Percentiles rank a stretch among this genome's conserved stretches.
phyloP scores from a whole-genome alignment of 2,888 invertebrate species.

The Dynastes grantii region DNA sequence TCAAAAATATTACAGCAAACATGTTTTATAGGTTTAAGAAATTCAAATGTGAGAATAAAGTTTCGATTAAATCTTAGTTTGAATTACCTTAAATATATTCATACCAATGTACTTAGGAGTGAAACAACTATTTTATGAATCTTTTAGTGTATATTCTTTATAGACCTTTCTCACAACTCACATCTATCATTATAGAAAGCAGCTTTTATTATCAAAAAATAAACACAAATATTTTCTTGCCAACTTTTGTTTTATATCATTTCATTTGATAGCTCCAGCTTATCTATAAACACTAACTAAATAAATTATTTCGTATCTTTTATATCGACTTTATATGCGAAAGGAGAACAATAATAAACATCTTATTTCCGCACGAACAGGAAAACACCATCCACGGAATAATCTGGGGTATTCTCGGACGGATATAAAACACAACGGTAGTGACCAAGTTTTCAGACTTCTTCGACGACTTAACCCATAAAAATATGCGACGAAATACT shows the following conservation, averaged over 20 bases:
- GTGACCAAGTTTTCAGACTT: slow-evolving; percentile 36
- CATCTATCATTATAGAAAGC: neutral
- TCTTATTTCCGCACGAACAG: slow-evolving; percentile 24
- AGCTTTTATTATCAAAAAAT: neutral
- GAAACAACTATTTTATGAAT: too few relatives aligned
- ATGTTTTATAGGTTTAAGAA: neutral
- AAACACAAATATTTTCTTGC: neutral
- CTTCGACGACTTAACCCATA: slow-evolving; percentile 28
- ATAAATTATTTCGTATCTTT: slow-evolving; percentile 12
- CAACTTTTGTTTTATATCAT: neutral
- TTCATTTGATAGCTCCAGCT: neutral
- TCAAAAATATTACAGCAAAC: too few relatives aligned
- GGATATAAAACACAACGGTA: slow-evolving; percentile 15
- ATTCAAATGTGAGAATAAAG: neutral
- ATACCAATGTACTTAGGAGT: too few relatives aligned
- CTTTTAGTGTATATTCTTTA: neutral
- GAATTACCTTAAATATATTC: too few relatives aligned
- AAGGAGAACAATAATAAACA: slow-evolving; percentile 34
- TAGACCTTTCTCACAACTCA: neutral
- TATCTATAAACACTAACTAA: slow-evolving; percentile 3
- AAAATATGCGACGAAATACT: slow-evolving; percentile 20
- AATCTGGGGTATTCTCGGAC: slow-evolving; percentile 18
- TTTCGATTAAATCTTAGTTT: too few relatives aligned
- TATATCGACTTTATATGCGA: slow-evolving; percentile 3
- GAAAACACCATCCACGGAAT: slow-evolving; percentile 24